Conservation (phyloP, 2,797 vertebrate species). For the Enteromius treurensis region DNA sequence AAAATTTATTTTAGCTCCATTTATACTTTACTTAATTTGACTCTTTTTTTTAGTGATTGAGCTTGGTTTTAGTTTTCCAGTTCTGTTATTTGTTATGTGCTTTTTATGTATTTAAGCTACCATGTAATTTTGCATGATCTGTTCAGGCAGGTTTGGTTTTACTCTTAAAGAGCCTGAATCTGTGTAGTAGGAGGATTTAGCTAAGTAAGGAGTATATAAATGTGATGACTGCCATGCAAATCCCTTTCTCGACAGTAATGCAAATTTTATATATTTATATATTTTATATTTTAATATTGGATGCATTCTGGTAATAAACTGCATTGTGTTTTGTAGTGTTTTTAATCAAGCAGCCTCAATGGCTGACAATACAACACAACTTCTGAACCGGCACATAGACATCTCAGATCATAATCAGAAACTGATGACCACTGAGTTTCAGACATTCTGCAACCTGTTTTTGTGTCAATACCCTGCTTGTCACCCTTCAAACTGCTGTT, state of each 20-base stretch:
- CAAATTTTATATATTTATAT: too few relatives aligned
- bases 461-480: conserved; percentile 14
- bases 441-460: conserved; percentile 17
- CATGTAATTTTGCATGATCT: neutral
- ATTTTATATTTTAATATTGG: too few relatives aligned
- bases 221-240: conserved; percentile 5
- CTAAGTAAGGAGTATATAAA: neutral
- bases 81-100: neutral
- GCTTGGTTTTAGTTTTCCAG: neutral
- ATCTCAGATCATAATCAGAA: conserved; percentile 32
- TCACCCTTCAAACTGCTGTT: neutral
- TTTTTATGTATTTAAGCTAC: neutral
- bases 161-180: conserved; percentile 5
- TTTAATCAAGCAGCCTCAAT: neutral
- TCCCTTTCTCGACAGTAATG: neutral
- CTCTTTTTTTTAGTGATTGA: neutral
- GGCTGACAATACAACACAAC: conserved; percentile 45
- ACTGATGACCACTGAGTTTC: conserved; percentile 29
- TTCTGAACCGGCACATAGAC: conserved; percentile 56
- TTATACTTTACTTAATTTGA: neutral
- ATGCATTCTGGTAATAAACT: conserved; percentile 7
- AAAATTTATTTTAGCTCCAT: neutral
- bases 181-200: neutral
- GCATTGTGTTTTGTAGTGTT: neutral
- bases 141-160: conserved; percentile 18